Evolutionary conservation across 2,797 vertebrate genomes (phyloP).

Genomic region (Lepidocolaptes lacrymiger): DNA sequence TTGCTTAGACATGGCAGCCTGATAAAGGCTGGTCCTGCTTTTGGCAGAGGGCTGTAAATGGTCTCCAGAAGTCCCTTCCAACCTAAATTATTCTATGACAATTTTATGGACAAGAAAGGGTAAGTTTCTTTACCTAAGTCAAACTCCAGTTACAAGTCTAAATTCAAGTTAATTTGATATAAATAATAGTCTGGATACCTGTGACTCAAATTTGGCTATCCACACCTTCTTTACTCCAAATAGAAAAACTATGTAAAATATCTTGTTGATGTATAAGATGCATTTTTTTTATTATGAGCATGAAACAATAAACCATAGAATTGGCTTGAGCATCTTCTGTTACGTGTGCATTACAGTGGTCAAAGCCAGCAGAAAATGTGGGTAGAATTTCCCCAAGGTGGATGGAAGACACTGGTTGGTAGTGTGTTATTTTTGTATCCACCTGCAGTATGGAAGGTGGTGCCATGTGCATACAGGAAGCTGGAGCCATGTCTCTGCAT

Average conservation of each 20-base stretch:
- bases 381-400: not conserved
- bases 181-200: not conserved
- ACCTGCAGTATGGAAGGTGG: not conserved
- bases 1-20: not conserved
- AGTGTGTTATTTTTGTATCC: not conserved
- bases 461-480: not conserved
- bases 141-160: not conserved
- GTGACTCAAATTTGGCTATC: not conserved
- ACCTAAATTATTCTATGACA: not conserved
- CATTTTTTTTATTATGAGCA: not conserved
- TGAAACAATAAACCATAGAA: not conserved
- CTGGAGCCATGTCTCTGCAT: not conserved
- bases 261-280: not conserved
- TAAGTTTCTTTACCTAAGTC: not conserved
- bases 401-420: not conserved
- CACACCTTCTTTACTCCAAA: not conserved
- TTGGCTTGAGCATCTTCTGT: not conserved
- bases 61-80: not conserved
- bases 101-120: not conserved
- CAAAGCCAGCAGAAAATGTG: not conserved
- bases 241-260: not conserved
- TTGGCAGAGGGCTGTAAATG: not conserved
- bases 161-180: not conserved
- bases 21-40: not conserved
- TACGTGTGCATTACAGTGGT: not conserved